Percentiles rank a stretch among this genome's conserved stretches.
These are phyloP conservation scores for Sebastes variabilis DNA, from an alignment of 2,797 vertebrate species.

Conservation along the genomic window DNA sequence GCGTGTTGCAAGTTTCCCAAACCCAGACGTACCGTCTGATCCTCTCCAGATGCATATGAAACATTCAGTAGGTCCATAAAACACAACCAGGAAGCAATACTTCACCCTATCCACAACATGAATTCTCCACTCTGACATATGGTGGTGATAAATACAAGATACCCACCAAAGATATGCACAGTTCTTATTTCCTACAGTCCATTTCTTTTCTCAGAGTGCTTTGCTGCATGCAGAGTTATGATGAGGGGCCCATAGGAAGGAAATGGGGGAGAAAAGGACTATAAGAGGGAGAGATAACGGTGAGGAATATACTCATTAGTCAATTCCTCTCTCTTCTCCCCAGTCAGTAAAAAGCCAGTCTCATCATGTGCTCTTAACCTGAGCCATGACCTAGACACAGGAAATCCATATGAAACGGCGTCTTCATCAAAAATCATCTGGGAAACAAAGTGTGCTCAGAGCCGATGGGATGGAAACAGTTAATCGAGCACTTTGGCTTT, in stretches of 20 bases:
- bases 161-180: slow-evolving; percentile 12
- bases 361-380: slow-evolving; percentile 47
- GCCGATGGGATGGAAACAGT: slow-evolving; percentile 36
- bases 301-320: slow-evolving; percentile 49
- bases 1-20: slow-evolving; percentile 8
- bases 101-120: slow-evolving; percentile 20
- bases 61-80: slow-evolving; percentile 34
- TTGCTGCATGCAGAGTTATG: slow-evolving; percentile 58
- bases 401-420: slow-evolving; percentile 52
- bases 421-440: slow-evolving; percentile 48
- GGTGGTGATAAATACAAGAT: slow-evolving; percentile 39
- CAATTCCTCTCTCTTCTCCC: slow-evolving; percentile 14
- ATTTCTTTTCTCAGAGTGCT: slow-evolving; percentile 45
- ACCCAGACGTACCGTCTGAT: slow-evolving; percentile 19
- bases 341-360: slow-evolving; percentile 43
- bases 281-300: slow-evolving; percentile 13
- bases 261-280: slow-evolving; percentile 37
- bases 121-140: slow-evolving; percentile 33
- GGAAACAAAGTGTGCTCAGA: slow-evolving; percentile 17
- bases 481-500: slow-evolving; percentile 50
- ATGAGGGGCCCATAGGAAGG: slow-evolving; percentile 52
- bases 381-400: slow-evolving; percentile 47
- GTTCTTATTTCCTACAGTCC: slow-evolving; percentile 32
- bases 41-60: slow-evolving; percentile 47
- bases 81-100: slow-evolving; percentile 50